phyloP scores from a whole-genome alignment of 2,797 vertebrate species.

The Zenarchopterus dispar region DNA sequence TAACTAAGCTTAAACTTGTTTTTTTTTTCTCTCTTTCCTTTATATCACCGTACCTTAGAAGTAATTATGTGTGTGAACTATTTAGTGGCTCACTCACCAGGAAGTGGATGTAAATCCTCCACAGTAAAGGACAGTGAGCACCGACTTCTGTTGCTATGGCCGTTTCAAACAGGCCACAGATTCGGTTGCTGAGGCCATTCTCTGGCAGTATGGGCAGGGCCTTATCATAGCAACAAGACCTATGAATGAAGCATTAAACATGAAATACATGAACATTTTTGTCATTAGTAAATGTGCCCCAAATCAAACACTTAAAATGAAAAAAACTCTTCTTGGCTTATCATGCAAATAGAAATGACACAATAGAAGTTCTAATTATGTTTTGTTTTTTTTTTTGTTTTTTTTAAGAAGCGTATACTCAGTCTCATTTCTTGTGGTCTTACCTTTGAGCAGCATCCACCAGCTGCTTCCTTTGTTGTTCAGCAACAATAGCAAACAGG shows the following conservation, averaged over 20 bases:
- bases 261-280: neutral
- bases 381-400: neutral
- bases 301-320: neutral
- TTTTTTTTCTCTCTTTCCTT: no score
- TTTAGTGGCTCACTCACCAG: constrained; percentile 87
- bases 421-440: constrained; percentile 15
- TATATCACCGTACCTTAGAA: no score
- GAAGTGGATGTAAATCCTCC: constrained; percentile 95
- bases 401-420: neutral
- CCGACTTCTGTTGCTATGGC: constrained; percentile 84
- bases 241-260: constrained; percentile 26
- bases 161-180: constrained; percentile 89
- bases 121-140: constrained; percentile 89
- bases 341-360: neutral
- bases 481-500: constrained; percentile 90
- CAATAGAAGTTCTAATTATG: no score
- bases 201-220: constrained; percentile 84
- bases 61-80: neutral
- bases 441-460: constrained; percentile 90
- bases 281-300: neutral
- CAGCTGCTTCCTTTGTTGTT: constrained; percentile 89
- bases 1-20: no score
- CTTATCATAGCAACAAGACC: constrained; percentile 61
- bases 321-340: neutral
- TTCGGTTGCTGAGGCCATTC: constrained; percentile 91